Evolutionary conservation across 2,113 vertebrate genomes (phyloP).

Genomic region (Megaceryle maxima): DNA sequence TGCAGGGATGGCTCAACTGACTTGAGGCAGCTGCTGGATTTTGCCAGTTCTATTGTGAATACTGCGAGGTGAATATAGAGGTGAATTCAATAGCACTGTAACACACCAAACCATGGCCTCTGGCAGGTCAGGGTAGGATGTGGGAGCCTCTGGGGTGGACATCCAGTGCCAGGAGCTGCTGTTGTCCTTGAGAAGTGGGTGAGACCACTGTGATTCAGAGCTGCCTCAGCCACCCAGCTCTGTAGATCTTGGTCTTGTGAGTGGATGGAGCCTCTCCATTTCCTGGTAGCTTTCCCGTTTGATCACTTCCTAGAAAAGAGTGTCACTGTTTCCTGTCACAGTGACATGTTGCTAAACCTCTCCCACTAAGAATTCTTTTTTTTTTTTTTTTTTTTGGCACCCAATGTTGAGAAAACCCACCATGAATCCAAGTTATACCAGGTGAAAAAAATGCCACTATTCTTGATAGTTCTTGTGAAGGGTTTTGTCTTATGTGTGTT

Average conservation of each 20-base stretch:
- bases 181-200: background rate
- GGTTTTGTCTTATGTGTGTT: background rate
- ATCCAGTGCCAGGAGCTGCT: background rate
- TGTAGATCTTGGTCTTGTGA: background rate
- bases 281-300: background rate
- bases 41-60: background rate
- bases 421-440: background rate
- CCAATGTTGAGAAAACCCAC: background rate
- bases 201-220: background rate
- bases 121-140: background rate
- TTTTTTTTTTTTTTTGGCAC: background rate
- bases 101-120: background rate
- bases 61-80: background rate
- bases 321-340: background rate
- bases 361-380: background rate
- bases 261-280: background rate
- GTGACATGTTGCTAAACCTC: background rate
- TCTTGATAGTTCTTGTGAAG: background rate
- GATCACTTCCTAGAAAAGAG: constrained; percentile 9
- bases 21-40: background rate
- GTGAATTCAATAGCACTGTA: background rate
- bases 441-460: background rate
- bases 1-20: background rate
- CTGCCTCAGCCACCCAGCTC: background rate
- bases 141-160: background rate